These are phyloP conservation scores for Molossus alvarezi DNA, from an alignment of 2,797 vertebrate species.

Conservation along the genomic window DNA sequence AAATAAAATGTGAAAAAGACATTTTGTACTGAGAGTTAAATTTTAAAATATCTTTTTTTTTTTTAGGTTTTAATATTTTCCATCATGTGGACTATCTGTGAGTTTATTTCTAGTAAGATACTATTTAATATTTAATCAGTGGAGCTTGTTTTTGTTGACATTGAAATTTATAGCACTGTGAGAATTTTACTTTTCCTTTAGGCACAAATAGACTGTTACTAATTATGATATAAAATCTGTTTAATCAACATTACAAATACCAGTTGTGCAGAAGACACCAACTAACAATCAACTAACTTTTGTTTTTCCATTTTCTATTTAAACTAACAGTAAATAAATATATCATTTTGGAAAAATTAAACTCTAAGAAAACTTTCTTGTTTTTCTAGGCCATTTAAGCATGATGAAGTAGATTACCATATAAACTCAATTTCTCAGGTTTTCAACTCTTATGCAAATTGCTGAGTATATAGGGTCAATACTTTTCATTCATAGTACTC, in stretches of 20 bases:
- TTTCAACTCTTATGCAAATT: background rate
- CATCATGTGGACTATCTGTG: background rate
- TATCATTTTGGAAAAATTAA: background rate
- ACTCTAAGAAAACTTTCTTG: background rate
- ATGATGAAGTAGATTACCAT: background rate
- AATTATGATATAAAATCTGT: conserved; percentile 64
- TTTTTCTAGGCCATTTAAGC: background rate
- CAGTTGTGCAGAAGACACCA: background rate
- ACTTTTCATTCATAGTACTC: background rate
- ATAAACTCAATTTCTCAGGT: background rate
- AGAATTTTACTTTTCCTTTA: conserved; percentile 65
- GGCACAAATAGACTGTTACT: conserved; percentile 47
- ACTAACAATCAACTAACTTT: background rate
- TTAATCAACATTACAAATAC: conserved; percentile 61
- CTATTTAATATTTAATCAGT: conserved; percentile 44
- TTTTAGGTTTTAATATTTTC: conserved; percentile 44
- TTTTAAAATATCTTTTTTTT: conserved; percentile 38
- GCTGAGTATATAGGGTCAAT: background rate
- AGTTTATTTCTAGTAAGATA: conserved; percentile 29
- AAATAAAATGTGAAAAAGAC: background rate
- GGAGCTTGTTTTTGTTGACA: background rate
- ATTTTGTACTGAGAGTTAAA: background rate
- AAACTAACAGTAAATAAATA: background rate
- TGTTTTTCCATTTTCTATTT: conserved; percentile 20
- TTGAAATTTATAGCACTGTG: conserved; percentile 28